Base-by-base conservation (phyloP, 2,797 vertebrate genomes). In the Bradypodion pumilum region DNA sequence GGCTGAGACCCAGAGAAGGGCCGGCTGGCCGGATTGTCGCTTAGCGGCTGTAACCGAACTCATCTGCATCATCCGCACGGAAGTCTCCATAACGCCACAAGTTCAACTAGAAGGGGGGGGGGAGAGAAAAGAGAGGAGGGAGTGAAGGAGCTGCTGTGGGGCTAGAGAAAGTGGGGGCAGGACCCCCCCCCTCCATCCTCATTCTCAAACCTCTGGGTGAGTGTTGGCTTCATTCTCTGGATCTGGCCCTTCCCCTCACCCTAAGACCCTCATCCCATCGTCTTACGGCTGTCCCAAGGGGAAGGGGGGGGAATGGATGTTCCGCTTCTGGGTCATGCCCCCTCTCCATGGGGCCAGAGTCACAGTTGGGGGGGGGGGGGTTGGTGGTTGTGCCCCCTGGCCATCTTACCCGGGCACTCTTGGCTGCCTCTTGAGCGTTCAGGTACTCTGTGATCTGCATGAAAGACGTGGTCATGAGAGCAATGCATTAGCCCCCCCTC, bases 81-180 rank as follows among this genome's bases (percentile, higher is more conserved):
- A 99, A 99, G 92, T 99, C 98, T 80, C 98, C 98, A 1, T 99
- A 99, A 88, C 98, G 98, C 98, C 98, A 99, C 87, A 99, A 97
- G 95, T 99, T 99, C 93, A 99, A 96, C 98, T 96, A n/a, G n/a
- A n/a, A n/a, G 90, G 0, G n/a, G 86, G 76, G 59, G 84, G 37
- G 68, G 23, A 23, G 5, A 65, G 6, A 13, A 65, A 81, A 19
- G 60, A 66, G 63, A 74, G 27, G 0, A 4, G 29, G 5, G 10
- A 3, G 40, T 80, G 5, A 70, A 16, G 0, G 6, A 32, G n/a
- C 10, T 2, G 69, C 37, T 4, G 21, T n/a, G 62, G 27, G 29
- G 27, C n/a, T 56, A 23, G 52, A 16, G 52, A 16, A 13, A 3
- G 19, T 21, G 15, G 56, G 27, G n/a, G 10, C 3, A 1, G 21